These are phyloP conservation scores for Jacana jacana DNA, from an alignment of 2,113 vertebrate species.

Conservation along the genomic window DNA sequence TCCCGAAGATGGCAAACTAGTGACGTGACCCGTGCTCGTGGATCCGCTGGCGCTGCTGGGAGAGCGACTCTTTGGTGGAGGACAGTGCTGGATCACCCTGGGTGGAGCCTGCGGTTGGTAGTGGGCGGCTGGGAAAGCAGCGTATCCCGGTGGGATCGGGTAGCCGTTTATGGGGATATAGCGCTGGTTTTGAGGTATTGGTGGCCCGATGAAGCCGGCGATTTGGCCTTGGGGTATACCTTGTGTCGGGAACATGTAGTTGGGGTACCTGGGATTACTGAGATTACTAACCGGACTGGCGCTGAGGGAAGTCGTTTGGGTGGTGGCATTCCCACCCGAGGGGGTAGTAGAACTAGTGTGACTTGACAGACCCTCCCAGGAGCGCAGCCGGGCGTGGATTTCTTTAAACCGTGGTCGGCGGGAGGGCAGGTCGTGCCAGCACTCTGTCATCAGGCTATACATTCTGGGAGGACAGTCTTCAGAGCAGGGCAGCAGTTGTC, in stretches of 20 bases:
- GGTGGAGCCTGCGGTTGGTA: conserved; percentile 81
- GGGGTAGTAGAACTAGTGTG: conserved; percentile 96
- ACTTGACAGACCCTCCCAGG: conserved; percentile 95
- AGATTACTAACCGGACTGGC: conserved; percentile 97
- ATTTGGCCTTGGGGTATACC: conserved; percentile 87
- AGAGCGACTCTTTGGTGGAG: conserved; percentile 95
- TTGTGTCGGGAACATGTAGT: conserved; percentile 90
- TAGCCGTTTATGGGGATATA: conserved; percentile 97
- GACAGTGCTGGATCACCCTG: conserved; percentile 91
- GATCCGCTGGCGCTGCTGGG: conserved; percentile 98
- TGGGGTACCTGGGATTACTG: conserved; percentile 91
- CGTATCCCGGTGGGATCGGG: conserved; percentile 93
- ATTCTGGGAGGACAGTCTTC: conserved; percentile 96
- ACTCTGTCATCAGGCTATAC: conserved; percentile 95
- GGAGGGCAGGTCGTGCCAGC: conserved; percentile 95
- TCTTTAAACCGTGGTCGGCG: conserved; percentile 93
- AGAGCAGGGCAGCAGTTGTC: conserved; percentile 92
- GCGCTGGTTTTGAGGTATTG: conserved; percentile 86
- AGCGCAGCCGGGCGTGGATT: conserved; percentile 88
- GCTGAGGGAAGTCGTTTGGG: conserved; percentile 97
- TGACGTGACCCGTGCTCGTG: conserved; percentile 96
- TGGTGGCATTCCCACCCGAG: conserved; percentile 95
- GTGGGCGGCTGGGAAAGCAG: conserved; percentile 92
- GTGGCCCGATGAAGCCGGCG: conserved; percentile 82
- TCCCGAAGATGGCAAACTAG: conserved; percentile 92